phyloP scores from a whole-genome alignment of 2,888 invertebrate species.

The Drosophila kuntzei region DNA sequence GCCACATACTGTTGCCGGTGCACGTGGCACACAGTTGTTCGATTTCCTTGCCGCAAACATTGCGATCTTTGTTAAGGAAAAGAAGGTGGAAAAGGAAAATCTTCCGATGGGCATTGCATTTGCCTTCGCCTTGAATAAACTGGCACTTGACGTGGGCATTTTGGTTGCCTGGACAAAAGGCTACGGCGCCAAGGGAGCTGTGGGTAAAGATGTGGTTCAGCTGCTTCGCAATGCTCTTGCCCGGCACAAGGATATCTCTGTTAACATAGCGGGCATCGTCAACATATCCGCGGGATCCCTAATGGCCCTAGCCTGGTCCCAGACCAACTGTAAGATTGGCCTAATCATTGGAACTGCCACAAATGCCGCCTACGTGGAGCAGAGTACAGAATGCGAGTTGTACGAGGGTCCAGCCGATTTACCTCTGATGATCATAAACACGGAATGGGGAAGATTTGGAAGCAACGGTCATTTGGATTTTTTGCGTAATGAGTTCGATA shows the following conservation, averaged over 20 bases:
- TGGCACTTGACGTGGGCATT: conserved; percentile 92
- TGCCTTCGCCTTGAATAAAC: conserved; percentile 95
- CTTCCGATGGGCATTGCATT: conserved; percentile 97
- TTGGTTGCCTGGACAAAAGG: conserved; percentile 97
- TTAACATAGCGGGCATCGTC: conserved; percentile 94
- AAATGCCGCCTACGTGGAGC: conserved; percentile 94
- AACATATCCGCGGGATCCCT: conserved; percentile 97
- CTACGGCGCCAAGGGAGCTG: conserved; percentile 95
- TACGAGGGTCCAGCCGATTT: conserved; percentile 87
- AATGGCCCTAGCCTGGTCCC: conserved; percentile 94
- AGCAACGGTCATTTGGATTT: conserved; percentile 94
- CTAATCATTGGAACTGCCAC: conserved; percentile 92
- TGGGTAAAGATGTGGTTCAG: conserved; percentile 94
- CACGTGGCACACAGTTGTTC: conserved; percentile 93
- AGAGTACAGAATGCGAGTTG: conserved; percentile 90
- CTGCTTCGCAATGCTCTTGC: conserved; percentile 93
- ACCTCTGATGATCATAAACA: conserved; percentile 91
- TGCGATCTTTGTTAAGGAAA: conserved; percentile 93
- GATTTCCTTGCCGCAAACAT: conserved; percentile 97
- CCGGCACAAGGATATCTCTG: conserved; percentile 91
- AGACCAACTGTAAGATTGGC: conserved; percentile 91
- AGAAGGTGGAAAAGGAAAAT: conserved; percentile 89
- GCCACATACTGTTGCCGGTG: conserved; percentile 95
- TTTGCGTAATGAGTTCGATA: conserved; percentile 92
- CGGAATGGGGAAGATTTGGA: conserved; percentile 98